These are phyloP conservation scores for Scolopax rusticola DNA, from an alignment of 2,797 vertebrate genomes.

Conservation along the genomic window DNA sequence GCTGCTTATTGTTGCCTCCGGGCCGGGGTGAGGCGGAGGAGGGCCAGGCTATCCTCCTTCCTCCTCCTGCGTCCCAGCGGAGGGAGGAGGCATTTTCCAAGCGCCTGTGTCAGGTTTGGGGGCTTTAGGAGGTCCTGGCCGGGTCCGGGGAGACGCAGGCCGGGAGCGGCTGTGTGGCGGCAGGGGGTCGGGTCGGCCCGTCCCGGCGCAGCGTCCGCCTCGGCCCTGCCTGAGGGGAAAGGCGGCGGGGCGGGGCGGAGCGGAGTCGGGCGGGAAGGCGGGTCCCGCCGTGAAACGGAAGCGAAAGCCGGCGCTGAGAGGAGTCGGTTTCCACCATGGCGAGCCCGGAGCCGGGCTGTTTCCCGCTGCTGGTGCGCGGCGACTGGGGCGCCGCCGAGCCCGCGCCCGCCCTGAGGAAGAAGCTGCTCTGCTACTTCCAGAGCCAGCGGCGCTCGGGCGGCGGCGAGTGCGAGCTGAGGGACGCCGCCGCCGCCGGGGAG, in stretches of 20 bases:
- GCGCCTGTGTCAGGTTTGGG: accelerated
- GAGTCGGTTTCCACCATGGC: background rate
- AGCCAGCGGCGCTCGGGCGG: constrained; percentile 77
- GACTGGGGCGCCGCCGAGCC: constrained; percentile 47
- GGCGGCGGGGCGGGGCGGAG: too few relatives aligned
- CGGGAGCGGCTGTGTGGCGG: accelerated
- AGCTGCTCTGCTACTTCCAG: constrained; percentile 81
- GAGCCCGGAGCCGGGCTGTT: background rate
- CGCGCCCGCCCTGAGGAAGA: constrained; percentile 50
- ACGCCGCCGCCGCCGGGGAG: background rate
- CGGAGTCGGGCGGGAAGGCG: too few relatives aligned
- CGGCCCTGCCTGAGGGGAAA: background rate
- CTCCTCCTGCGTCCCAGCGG: background rate
- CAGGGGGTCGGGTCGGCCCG: too few relatives aligned
- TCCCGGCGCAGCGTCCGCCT: background rate
- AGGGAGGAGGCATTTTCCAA: accelerated
- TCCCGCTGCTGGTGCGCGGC: constrained; percentile 65
- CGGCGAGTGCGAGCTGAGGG: constrained; percentile 75
- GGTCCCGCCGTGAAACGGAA: background rate
- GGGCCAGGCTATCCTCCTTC: background rate
- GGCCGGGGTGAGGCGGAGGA: background rate
- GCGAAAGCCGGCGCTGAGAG: background rate
- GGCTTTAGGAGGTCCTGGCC: accelerated
- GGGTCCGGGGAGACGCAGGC: accelerated
- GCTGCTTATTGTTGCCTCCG: background rate